phyloP scores from a whole-genome alignment of 1,140 invertebrate species.

The Drosophila bocki region DNA sequence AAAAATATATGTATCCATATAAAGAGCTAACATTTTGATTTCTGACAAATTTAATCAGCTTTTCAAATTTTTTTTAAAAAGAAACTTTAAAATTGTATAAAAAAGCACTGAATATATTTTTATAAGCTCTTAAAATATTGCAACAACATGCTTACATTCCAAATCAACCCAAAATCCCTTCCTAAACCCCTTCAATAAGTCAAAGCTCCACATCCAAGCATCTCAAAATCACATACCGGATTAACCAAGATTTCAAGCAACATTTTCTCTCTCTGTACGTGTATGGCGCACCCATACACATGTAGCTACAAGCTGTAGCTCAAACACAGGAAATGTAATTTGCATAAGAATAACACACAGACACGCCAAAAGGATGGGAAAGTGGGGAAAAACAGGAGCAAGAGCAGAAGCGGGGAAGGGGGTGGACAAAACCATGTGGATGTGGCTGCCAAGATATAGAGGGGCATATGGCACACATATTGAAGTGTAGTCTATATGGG shows the following conservation, averaged over 20 bases:
- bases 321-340: constrained; percentile 83
- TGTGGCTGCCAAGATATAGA: constrained; percentile 53
- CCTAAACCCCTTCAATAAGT: neutral
- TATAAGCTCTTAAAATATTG: neutral
- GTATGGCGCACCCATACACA: constrained; percentile 49
- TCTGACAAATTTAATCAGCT: neutral
- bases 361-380: constrained; percentile 34
- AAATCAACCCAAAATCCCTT: neutral
- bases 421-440: constrained; percentile 26
- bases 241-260: neutral
- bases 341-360: constrained; percentile 80
- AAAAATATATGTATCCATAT: too few relatives aligned
- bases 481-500: constrained; percentile 70
- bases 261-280: constrained; percentile 10
- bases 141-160: neutral
- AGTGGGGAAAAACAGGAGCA: constrained; percentile 18
- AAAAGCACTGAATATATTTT: neutral
- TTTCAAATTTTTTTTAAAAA: neutral
- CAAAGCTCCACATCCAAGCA: neutral
- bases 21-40: too few relatives aligned
- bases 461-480: constrained; percentile 80
- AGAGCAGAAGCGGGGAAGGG: neutral
- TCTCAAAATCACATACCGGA: neutral
- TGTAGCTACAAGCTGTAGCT: constrained; percentile 80
- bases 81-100: neutral